Base-by-base conservation (phyloP, 2,888 invertebrate genomes). In the Liposcelis brunnea region DNA sequence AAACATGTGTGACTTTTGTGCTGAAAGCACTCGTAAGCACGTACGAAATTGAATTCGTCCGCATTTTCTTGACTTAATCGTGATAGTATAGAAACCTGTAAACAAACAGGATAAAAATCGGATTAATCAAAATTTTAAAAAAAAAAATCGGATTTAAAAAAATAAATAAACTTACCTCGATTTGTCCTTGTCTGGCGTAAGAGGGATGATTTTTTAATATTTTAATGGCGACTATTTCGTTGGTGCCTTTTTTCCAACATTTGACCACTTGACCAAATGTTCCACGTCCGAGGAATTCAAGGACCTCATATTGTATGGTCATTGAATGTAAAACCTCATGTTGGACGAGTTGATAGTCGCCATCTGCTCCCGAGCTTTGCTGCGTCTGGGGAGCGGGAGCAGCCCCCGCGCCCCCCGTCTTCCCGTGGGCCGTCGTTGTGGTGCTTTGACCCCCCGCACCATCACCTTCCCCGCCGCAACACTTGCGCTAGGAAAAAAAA, bases 161-260 rank as follows among this genome's bases (percentile, higher is more conserved):
- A 3, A n/a, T 11, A 21, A 15, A 19, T 18, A 40, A 33, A 12
- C 66, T 64, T 52, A 93, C 97, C 78, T 99, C 98, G 68, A 99
- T 98, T 73, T 99, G 98, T 56, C 98, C 98, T 72, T 98, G 98
- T 59, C 98, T 80, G 54, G 97, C 97, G 71, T 99, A 99, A 57
- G 95, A 97, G 54, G 98, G 98, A 71, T 99, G 98, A 72, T 99
- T 99, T 72, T 99, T 99, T 49, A 99, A 73, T 64, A 99, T 99
- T 74, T 99, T 99, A 66, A 99, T 98, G 62, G 98, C 98, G 59
- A 98, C 97, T 62, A 99, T 97, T 69, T 99, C 97, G 64, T 94
- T 98, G 58, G 98, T 98, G 64, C 97, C 97, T 65, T 97, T 95
- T 70, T 99, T 98, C 97, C 98, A 98, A 69, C 98, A 99, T 71